phyloP scores from a whole-genome alignment of 2,113 vertebrate species.

The Zosterops pallidus region DNA sequence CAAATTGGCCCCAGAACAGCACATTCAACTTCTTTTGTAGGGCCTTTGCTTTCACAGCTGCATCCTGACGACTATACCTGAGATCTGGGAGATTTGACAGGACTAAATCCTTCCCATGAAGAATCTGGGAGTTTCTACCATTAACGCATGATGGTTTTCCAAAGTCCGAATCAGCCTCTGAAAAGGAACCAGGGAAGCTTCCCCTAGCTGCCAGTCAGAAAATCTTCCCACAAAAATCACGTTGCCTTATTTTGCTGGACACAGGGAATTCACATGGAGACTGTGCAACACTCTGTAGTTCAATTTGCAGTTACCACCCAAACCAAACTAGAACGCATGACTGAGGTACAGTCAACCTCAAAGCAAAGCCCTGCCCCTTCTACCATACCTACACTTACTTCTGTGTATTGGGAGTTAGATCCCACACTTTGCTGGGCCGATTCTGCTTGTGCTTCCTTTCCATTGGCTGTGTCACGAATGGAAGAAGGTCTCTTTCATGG shows the following conservation, averaged over 20 bases:
- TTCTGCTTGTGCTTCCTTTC: not conserved
- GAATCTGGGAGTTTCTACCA: not conserved
- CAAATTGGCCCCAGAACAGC: not conserved
- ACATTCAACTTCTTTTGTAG: not conserved
- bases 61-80: not conserved
- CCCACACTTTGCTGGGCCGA: not conserved
- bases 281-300: not conserved
- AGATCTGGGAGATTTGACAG: not conserved
- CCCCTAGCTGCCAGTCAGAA: not conserved
- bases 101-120: not conserved
- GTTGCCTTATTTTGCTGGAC: not conserved
- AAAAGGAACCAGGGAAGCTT: not conserved
- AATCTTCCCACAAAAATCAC: not conserved
- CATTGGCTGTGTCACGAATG: not conserved
- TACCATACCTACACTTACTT: not conserved
- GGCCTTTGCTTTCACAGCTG: not conserved
- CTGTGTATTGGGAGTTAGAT: not conserved
- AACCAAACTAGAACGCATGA: not conserved
- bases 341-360: not conserved
- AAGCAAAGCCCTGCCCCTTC: not conserved
- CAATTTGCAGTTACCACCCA: not conserved
- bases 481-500: slow-evolving; percentile 1
- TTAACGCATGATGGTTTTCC: not conserved
- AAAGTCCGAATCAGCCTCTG: not conserved
- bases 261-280: not conserved